phyloP scores from a whole-genome alignment of 2,888 invertebrate species.

The Andrena fulva region DNA sequence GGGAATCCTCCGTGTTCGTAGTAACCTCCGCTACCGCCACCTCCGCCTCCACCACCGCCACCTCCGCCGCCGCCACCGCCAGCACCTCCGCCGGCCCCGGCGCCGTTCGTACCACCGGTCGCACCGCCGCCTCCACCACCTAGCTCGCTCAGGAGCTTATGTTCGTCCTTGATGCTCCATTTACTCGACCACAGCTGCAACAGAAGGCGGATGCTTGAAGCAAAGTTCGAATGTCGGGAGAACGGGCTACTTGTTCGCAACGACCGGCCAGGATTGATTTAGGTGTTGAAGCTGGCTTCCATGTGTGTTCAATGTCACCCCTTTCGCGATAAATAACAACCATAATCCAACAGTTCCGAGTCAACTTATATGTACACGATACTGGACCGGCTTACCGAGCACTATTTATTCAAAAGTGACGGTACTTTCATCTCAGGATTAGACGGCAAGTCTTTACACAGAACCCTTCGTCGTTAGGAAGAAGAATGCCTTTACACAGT shows the following conservation, averaged over 20 bases:
- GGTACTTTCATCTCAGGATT: too few species aligned
- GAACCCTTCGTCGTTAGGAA: too few species aligned
- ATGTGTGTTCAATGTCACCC: not conserved
- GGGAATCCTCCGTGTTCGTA: conserved; percentile 84
- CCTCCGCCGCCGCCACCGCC: conserved; percentile 86
- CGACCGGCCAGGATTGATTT: conserved; percentile 59
- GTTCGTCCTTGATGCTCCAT: conserved; percentile 96
- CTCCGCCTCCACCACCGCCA: conserved; percentile 84
- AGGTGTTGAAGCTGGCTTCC: conserved; percentile 12
- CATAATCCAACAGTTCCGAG: too few species aligned
- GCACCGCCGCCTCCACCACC: conserved; percentile 85
- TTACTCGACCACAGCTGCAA: conserved; percentile 93
- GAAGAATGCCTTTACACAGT: too few species aligned
- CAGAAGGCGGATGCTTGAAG: conserved; percentile 65
- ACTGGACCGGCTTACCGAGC: too few species aligned
- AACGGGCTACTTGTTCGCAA: conserved; percentile 42
- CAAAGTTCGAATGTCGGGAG: conserved; percentile 62
- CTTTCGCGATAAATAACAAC: not conserved
- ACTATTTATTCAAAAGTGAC: too few species aligned
- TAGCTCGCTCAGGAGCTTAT: conserved; percentile 93
- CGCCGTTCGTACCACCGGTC: conserved; percentile 82
- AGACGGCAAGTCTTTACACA: too few species aligned
- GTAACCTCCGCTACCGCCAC: conserved; percentile 84
- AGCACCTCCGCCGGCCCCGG: conserved; percentile 84
- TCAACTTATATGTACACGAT: too few species aligned